Conservation (phyloP, 2,797 vertebrate species). For the Agapornis canus region DNA sequence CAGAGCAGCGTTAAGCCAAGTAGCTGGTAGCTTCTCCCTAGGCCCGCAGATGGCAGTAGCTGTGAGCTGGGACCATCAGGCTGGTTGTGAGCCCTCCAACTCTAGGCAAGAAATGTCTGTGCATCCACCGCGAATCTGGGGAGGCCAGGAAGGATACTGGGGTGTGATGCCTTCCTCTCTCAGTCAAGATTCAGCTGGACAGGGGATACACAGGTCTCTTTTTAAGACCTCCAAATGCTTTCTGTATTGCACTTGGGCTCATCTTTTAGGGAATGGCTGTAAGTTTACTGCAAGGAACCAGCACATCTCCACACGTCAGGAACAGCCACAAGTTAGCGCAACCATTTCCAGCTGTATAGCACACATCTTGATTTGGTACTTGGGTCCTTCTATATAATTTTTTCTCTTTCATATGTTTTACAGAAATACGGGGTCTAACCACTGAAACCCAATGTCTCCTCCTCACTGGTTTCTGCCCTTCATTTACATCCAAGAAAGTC, state of each 20-base stretch:
- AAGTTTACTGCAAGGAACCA: neutral
- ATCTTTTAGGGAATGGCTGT: neutral
- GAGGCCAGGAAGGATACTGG: rapidly evolving
- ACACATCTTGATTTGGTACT: neutral
- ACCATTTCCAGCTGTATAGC: rapidly evolving
- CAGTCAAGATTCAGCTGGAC: neutral
- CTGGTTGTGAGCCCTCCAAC: neutral
- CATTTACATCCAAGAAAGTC: neutral
- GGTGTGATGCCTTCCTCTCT: neutral
- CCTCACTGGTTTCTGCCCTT: neutral
- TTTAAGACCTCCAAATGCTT: neutral
- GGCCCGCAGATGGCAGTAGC: neutral
- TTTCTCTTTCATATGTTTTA: neutral
- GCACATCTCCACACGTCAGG: neutral
- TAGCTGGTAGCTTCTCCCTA: rapidly evolving
- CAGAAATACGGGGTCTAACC: neutral
- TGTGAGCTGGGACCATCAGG: neutral
- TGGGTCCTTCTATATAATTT: neutral
- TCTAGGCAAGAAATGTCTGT: rapidly evolving
- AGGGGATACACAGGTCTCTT: neutral
- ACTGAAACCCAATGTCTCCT: neutral
- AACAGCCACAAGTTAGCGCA: neutral
- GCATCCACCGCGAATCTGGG: rapidly evolving
- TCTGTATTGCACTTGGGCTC: neutral
- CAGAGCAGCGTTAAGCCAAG: neutral